Evolutionary conservation across 1,140 invertebrate genomes (phyloP), one percentile per base, ranked within the genome.

Genomic region (Atta cephalotes): DNA sequence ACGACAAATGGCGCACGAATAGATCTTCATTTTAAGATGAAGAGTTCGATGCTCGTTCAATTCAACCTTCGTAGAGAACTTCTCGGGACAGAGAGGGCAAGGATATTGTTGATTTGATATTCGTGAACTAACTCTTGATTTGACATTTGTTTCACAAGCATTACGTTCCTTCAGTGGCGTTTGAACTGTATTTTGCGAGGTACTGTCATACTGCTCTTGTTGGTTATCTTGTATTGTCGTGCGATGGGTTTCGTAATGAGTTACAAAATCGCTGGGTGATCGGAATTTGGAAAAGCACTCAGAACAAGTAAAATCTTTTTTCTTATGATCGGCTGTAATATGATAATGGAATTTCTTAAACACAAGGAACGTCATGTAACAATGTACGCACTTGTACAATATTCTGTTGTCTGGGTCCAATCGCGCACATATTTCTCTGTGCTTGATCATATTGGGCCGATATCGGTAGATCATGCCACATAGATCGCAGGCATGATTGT

Each of bases 11-110:
- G 95, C 96, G 79, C 96, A 97, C 0, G 96, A 96, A 79, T 96
- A 97, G 31, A 97, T 96, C 89, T 97, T 97, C 2, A 97, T 95
- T 88, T 97, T 96, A 31, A 97, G 94, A 93, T 97, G 97, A 2
- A 96, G 95, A 88, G 96, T 96, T 63, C 96, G 96, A 89, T 97
- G 97, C 86, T 97, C 96, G 0, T 95, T 95, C 6, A 97, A 93
- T 78, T 97, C 96, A 0, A 93, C 94, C 25, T 96, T 95, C 16
- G 96, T 95, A 39, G 95, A 92, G 90, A 97, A 97, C 62, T 95
- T 95, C 88, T 96, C 96, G 12, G 96, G 96, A 85, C 97, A 97
- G 12, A 97, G 96, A 14, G 96, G 95, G 68, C 97, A 97, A 70
- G 95, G 95, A 74, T 92, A 92, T 65, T 87, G 95, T 70, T 96